Evolutionary conservation across 2,888 invertebrate species (phyloP).

Genomic region (Tortrix viridana): DNA sequence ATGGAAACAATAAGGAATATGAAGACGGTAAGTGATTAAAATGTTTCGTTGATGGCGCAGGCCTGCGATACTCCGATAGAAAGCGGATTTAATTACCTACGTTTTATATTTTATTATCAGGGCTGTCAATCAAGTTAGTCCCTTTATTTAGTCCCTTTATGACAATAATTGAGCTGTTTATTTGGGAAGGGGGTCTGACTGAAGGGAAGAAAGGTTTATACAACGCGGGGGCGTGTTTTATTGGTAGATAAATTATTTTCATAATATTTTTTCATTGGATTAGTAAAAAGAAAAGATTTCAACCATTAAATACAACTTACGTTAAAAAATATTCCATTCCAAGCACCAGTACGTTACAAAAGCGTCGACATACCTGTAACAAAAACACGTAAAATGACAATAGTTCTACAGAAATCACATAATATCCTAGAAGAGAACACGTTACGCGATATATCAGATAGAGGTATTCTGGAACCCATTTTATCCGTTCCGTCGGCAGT

Average conservation of each 20-base stretch:
- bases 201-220: too few species aligned
- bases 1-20: background rate
- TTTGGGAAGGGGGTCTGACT: too few species aligned
- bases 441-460: slow-evolving; percentile 1
- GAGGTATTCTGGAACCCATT: slow-evolving; percentile 14
- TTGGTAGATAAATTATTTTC: too few species aligned
- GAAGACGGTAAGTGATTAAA: background rate
- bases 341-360: background rate
- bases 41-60: too few species aligned
- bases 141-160: too few species aligned
- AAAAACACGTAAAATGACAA: slow-evolving; percentile 5
- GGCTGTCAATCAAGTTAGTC: too few species aligned
- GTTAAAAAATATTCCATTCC: background rate
- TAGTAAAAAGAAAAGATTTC: background rate
- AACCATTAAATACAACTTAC: background rate
- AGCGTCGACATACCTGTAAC: slow-evolving; percentile 26
- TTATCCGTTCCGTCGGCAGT: slow-evolving; percentile 22
- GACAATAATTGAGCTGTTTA: too few species aligned
- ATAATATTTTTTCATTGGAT: background rate
- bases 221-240: too few species aligned
- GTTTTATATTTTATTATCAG: too few species aligned
- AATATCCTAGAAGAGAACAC: slow-evolving; percentile 16
- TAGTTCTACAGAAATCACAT: background rate
- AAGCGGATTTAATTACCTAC: too few species aligned
- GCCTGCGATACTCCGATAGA: too few species aligned